These are phyloP conservation scores for Euura saliciscinereae DNA, from an alignment of 1,140 invertebrate genomes.

Conservation along the genomic window DNA sequence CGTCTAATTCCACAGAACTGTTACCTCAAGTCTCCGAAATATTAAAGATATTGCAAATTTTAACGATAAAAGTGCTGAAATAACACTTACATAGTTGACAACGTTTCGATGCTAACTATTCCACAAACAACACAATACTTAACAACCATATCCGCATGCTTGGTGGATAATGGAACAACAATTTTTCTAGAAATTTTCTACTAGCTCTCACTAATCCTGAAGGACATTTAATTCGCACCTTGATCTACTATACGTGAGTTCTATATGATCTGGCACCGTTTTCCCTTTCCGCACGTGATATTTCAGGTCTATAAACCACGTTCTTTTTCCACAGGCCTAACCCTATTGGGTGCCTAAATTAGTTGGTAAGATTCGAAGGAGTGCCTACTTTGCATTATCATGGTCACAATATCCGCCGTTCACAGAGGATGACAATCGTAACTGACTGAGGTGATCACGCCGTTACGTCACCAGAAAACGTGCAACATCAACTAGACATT, in stretches of 20 bases:
- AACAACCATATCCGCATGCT: neutral
- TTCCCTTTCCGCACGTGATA: too few relatives aligned
- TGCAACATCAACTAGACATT: conserved; percentile 8
- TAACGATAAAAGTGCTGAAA: too few relatives aligned
- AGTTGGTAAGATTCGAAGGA: neutral
- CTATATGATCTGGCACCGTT: too few relatives aligned
- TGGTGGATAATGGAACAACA: neutral
- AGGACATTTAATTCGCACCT: neutral
- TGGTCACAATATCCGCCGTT: neutral
- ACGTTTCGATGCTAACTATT: too few relatives aligned
- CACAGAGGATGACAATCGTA: neutral
- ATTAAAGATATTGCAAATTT: too few relatives aligned
- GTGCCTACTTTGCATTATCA: neutral
- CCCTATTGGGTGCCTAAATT: neutral
- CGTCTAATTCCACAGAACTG: too few relatives aligned
- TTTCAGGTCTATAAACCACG: neutral
- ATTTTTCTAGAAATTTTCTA: neutral
- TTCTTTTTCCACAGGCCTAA: neutral
- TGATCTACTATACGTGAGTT: too few relatives aligned
- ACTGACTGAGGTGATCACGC: conserved; percentile 22
- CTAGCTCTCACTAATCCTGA: neutral
- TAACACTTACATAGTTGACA: too few relatives aligned
- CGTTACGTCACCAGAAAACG: conserved; percentile 26
- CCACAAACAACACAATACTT: too few relatives aligned
- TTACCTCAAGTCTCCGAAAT: too few relatives aligned